Base-by-base conservation (phyloP, 2,113 vertebrate genomes). In the Dunckerocampus dactyliophorus region DNA sequence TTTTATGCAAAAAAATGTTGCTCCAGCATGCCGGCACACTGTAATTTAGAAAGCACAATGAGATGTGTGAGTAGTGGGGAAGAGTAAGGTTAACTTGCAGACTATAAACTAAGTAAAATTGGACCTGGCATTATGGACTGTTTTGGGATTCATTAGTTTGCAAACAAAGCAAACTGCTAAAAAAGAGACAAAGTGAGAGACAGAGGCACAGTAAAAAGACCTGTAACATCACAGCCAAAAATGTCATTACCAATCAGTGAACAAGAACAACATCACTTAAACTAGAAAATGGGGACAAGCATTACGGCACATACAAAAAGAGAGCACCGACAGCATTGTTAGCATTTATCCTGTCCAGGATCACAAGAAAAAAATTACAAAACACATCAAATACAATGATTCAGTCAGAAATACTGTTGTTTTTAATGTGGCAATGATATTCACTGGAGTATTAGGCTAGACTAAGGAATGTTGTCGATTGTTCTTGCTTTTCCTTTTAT, bases 21-120 rank as follows among this genome's bases (percentile, higher is more conserved):
- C 71, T 81, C 76, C 69, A 73, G 75, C 78, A 84, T 81, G 76
- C 78, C 71, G 54, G 73, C 47, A 71, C 58, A 72, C 63, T 75
- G 67, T 52, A 57, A 71, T 83, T 77, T 72, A 82, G 60, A 81
- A 77, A 82, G 76, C 65, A 82, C 59, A 63, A 75, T 72, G 24
- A 10, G 9, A 8, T 34, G 8, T 19, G 17, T 58, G 69, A 70
- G 63, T 47, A 79, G 48, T 63, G 54, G 54, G 58, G 61, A 28
- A 47, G 67, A 62, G 51, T 66, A 49, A 28, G 64, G 67, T 71
- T 63, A 76, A 60, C 22, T 58, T 74, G 68, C 55, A 80, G 64
- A 62, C 64, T 0, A 37, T 67, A 50, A 71, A 67, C 68, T 21
- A 11, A 72, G 64, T 75, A 56, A 79, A 65, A 75, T 17, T 69